Conservation (phyloP, 2,888 invertebrate species). For the Andrena praecox region DNA sequence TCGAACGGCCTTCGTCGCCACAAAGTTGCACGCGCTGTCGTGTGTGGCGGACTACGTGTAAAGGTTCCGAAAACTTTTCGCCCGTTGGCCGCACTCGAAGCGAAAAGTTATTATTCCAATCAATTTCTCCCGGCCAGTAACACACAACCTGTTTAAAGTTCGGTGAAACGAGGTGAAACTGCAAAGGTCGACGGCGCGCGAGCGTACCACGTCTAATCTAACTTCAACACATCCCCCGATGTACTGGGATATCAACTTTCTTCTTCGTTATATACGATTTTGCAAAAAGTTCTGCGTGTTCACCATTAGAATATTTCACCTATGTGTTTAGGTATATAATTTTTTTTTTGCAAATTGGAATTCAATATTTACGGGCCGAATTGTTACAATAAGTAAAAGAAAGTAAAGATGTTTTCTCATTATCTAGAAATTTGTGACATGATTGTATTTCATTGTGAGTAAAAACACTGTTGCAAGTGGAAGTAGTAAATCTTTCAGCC, state of each 20-base stretch:
- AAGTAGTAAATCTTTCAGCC: too few species aligned
- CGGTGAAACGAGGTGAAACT: slow-evolving; percentile 61
- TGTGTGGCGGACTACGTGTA: slow-evolving; percentile 50
- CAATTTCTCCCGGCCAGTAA: slow-evolving; percentile 64
- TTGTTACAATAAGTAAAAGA: too few species aligned
- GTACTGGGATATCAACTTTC: slow-evolving; percentile 11
- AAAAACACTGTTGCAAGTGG: too few species aligned
- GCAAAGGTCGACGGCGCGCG: slow-evolving; percentile 51
- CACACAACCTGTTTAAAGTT: slow-evolving; percentile 66
- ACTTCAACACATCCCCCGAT: slow-evolving; percentile 49
- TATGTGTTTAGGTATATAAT: background rate
- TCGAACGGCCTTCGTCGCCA: slow-evolving; percentile 38
- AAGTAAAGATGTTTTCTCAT: too few species aligned
- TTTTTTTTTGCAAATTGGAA: background rate
- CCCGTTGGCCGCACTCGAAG: slow-evolving; percentile 44
- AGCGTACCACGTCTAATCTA: slow-evolving; percentile 35
- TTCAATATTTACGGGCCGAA: too few species aligned
- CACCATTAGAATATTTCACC: background rate
- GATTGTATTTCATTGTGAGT: too few species aligned
- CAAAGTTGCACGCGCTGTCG: slow-evolving; percentile 38
- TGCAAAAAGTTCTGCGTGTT: background rate
- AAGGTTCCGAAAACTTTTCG: slow-evolving; percentile 59
- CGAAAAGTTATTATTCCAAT: slow-evolving; percentile 70
- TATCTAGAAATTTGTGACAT: too few species aligned
- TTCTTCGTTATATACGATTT: background rate